Evolutionary conservation across 2,888 invertebrate species (phyloP).

Genomic region (Sphaerophoria taeniata): DNA sequence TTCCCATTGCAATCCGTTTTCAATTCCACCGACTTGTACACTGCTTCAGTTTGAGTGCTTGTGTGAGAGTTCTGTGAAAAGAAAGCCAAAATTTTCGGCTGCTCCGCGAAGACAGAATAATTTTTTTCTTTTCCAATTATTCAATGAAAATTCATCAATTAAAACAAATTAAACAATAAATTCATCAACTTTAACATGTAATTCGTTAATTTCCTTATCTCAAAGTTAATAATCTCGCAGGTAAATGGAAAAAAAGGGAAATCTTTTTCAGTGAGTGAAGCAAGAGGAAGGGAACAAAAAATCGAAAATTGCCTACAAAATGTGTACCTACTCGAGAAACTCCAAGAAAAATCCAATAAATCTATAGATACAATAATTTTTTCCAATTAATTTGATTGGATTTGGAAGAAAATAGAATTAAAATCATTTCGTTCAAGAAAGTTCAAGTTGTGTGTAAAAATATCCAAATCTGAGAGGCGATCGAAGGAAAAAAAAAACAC

Average conservation of each 20-base stretch:
- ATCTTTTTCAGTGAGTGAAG: slow-evolving; percentile 39
- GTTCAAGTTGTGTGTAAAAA: background rate
- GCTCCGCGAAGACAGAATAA: slow-evolving; percentile 34
- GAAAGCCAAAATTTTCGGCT: slow-evolving; percentile 65
- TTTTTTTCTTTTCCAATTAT: slow-evolving; percentile 31
- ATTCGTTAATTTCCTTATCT: slow-evolving; percentile 21
- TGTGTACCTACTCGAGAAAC: slow-evolving; percentile 57
- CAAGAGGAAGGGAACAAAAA: slow-evolving; percentile 35
- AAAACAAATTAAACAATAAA: slow-evolving; percentile 25
- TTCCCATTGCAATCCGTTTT: slow-evolving; percentile 35
- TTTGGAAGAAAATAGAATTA: no score
- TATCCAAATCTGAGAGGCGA: background rate
- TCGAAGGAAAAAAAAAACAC: slow-evolving; percentile 7
- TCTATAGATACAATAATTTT: slow-evolving; percentile 54
- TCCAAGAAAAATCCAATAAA: slow-evolving; percentile 63
- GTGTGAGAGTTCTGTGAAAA: slow-evolving; percentile 59
- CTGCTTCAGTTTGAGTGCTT: slow-evolving; percentile 16
- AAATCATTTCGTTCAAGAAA: background rate
- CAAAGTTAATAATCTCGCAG: slow-evolving; percentile 27
- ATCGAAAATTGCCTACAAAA: slow-evolving; percentile 29
- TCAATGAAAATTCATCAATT: slow-evolving; percentile 51
- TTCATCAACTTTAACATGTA: slow-evolving; percentile 47
- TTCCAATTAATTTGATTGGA: background rate
- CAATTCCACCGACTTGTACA: slow-evolving; percentile 42
- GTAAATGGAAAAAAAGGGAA: slow-evolving; percentile 15